phyloP scores from a whole-genome alignment of 1,140 invertebrate genomes.

The Panulirus ornatus region DNA sequence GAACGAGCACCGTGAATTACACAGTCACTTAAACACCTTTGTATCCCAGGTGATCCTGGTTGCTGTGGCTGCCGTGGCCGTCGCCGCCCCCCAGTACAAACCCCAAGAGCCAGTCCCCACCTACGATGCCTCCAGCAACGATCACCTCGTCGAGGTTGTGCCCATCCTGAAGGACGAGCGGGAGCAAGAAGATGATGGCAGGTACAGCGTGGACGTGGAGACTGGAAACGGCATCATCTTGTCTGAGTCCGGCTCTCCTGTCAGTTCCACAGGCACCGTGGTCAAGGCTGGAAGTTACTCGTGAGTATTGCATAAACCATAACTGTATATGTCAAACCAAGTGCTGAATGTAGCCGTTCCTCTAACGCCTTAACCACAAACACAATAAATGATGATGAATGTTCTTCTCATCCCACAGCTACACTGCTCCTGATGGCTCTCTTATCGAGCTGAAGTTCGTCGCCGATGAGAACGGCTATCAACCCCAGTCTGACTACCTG shows the following conservation, averaged over 20 bases:
- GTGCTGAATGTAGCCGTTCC: too few species aligned
- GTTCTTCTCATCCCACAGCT: neutral
- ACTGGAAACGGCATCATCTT: constrained; percentile 26
- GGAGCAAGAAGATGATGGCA: neutral
- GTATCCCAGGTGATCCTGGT: neutral
- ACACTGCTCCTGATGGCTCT: constrained; percentile 60
- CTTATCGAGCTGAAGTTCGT: constrained; percentile 60
- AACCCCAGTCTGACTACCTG: constrained; percentile 61
- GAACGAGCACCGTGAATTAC: too few species aligned
- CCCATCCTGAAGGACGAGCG: constrained; percentile 13
- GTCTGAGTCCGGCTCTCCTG: constrained; percentile 1
- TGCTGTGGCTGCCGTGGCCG: neutral
- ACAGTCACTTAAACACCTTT: neutral
- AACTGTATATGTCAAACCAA: too few species aligned
- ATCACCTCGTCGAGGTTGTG: neutral
- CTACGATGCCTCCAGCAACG: neutral
- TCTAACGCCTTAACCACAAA: too few species aligned
- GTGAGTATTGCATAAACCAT: neutral
- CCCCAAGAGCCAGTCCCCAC: neutral
- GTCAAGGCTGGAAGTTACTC: neutral
- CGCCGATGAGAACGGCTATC: constrained; percentile 67
- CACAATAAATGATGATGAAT: neutral
- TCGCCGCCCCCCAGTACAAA: neutral
- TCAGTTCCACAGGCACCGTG: neutral
- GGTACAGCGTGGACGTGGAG: neutral